phyloP scores from a whole-genome alignment of 2,797 vertebrate genomes.

The Alcedo quadribrachys region DNA sequence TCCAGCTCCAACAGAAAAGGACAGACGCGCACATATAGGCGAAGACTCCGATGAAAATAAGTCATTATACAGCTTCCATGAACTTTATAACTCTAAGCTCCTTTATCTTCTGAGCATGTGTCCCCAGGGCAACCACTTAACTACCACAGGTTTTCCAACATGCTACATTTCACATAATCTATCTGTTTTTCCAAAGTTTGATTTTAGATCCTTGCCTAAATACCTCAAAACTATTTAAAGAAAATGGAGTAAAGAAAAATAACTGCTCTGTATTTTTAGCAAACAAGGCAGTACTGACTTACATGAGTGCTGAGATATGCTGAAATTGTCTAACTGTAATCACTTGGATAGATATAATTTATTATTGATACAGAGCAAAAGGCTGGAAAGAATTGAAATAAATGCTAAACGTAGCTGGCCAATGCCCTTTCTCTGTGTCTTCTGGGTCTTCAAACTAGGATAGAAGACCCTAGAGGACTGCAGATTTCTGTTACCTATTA shows the following conservation, averaged over 20 bases:
- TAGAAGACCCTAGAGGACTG: neutral
- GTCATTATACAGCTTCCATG: conserved; percentile 77
- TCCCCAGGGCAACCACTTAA: conserved; percentile 66
- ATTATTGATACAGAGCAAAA: neutral
- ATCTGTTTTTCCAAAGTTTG: conserved; percentile 57
- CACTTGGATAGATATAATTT: neutral
- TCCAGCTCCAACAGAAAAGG: conserved; percentile 18
- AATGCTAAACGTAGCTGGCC: neutral
- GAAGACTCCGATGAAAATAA: conserved; percentile 57
- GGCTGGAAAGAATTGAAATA: neutral
- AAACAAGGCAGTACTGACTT: neutral
- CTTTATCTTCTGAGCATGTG: conserved; percentile 75
- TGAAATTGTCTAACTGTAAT: neutral
- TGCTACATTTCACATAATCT: neutral
- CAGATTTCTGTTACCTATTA: neutral
- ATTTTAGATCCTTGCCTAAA: neutral
- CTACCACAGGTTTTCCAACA: conserved; percentile 37
- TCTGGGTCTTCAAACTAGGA: neutral
- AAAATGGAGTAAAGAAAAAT: neutral
- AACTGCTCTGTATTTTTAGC: neutral
- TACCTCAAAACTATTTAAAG: neutral
- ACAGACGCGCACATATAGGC: neutral
- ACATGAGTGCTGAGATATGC: neutral
- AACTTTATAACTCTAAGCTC: conserved; percentile 72
- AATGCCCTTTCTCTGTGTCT: neutral